A percentile compares a stretch with the other conserved stretches of the same genome.
Conservation (phyloP, 2,797 vertebrate species). For the Helostoma temminkii region DNA sequence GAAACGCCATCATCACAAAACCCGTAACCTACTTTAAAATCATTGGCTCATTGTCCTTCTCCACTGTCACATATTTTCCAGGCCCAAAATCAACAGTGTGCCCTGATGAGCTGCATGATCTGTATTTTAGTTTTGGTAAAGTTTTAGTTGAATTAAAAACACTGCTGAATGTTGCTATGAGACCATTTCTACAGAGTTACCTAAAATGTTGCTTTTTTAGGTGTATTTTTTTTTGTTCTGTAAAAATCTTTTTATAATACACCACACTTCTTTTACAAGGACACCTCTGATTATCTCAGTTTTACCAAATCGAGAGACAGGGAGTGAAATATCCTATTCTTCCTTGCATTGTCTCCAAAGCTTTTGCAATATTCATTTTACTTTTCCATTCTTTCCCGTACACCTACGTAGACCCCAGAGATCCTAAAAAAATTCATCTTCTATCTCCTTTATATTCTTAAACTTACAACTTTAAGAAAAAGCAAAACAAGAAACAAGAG, state of each 20-base stretch:
- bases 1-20: conserved; percentile 65
- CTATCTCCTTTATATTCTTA: conserved; percentile 30
- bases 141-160: neutral
- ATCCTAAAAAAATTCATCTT: neutral
- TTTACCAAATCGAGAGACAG: neutral
- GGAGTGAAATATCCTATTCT: neutral
- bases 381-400: neutral
- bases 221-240: neutral
- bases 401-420: neutral
- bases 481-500: conserved; percentile 22
- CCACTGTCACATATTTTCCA: conserved; percentile 28
- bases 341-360: neutral
- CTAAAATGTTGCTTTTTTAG: neutral
- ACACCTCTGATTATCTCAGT: neutral
- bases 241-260: neutral
- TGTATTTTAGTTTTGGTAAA: neutral
- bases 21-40: conserved; percentile 37
- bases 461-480: conserved; percentile 33
- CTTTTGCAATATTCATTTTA: neutral
- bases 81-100: conserved; percentile 4
- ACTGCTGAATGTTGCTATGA: neutral
- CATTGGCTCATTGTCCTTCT: neutral
- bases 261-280: neutral
- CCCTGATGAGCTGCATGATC: neutral
- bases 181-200: neutral